These are phyloP conservation scores for Fragum fragum DNA, from an alignment of 2,888 invertebrate species.

Conservation along the genomic window DNA sequence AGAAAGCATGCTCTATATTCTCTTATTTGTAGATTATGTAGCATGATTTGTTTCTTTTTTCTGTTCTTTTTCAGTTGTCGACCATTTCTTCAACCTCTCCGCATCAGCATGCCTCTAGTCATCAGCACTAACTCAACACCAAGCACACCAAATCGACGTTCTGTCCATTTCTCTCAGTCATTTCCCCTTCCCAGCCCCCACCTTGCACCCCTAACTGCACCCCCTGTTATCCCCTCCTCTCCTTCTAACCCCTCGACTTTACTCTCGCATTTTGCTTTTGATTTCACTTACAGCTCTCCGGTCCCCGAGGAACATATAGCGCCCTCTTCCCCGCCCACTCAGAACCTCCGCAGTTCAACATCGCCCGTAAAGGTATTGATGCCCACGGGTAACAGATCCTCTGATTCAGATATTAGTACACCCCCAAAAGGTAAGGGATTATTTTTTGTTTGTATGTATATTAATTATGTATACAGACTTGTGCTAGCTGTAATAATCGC, in stretches of 20 bases:
- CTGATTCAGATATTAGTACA: conserved; percentile 97
- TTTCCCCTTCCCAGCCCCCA: conserved; percentile 26
- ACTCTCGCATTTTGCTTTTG: conserved; percentile 77
- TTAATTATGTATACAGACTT: not conserved
- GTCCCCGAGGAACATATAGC: conserved; percentile 81
- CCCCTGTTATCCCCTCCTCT: conserved; percentile 18
- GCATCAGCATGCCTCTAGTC: conserved; percentile 62
- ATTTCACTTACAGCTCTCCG: conserved; percentile 85
- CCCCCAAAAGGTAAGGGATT: conserved; percentile 95
- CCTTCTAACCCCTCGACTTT: conserved; percentile 49
- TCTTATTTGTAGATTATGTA: conserved; percentile 1
- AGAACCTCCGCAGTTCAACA: conserved; percentile 86
- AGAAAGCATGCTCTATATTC: not conserved
- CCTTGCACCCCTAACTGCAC: conserved; percentile 37
- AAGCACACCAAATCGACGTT: conserved; percentile 31
- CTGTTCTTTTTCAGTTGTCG: conserved; percentile 59
- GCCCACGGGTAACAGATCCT: conserved; percentile 90
- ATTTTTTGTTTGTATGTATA: not conserved
- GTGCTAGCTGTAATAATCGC: not conserved
- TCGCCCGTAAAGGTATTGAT: conserved; percentile 88
- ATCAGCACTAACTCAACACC: conserved; percentile 48
- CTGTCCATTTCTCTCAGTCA: conserved; percentile 34
- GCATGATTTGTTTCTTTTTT: conserved; percentile 35
- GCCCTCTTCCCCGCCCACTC: conserved; percentile 75
- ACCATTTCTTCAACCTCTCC: conserved; percentile 42